Conservation (phyloP, 2,113 vertebrate genomes). For the Lanius collurio region DNA sequence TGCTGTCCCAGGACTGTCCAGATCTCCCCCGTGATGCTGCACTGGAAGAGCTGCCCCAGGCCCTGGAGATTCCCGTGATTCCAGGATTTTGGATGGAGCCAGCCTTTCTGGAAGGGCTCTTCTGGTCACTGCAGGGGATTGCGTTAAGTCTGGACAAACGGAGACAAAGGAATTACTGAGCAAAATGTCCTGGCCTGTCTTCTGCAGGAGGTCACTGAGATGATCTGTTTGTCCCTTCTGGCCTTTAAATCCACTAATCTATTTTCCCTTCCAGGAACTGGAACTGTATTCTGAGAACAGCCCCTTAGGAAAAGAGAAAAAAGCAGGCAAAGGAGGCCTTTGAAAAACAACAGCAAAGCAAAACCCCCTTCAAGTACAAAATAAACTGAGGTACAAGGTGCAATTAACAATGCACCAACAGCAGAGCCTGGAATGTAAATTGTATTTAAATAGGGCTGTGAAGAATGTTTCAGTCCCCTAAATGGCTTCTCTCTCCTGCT, state of each 20-base stretch:
- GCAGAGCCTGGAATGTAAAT: constrained; percentile 68
- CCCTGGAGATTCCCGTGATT: fast-evolving
- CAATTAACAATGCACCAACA: constrained; percentile 69
- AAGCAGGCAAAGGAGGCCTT: neutral
- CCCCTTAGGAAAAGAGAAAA: neutral
- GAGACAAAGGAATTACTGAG: constrained; percentile 27
- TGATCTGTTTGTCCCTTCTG: constrained; percentile 54
- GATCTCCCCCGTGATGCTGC: neutral
- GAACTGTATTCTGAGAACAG: constrained; percentile 42
- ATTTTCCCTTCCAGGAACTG: constrained; percentile 59
- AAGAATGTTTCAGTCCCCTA: constrained; percentile 55
- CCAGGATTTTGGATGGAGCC: fast-evolving
- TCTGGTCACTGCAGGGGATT: neutral
- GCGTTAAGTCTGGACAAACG: constrained; percentile 31
- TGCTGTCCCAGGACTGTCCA: neutral
- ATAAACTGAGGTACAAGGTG: constrained; percentile 64
- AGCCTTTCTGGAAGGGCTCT: neutral
- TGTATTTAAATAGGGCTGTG: constrained; percentile 68
- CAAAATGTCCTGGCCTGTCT: constrained; percentile 28
- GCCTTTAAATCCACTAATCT: constrained; percentile 62
- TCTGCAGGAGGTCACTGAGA: constrained; percentile 39
- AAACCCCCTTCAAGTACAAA: constrained; percentile 32
- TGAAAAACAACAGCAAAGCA: constrained; percentile 55
- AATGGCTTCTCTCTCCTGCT: constrained; percentile 59
- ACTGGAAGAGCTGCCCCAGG: neutral